These are phyloP conservation scores for Octopus sinensis DNA, from an alignment of 1,140 invertebrate species.

Conservation along the genomic window DNA sequence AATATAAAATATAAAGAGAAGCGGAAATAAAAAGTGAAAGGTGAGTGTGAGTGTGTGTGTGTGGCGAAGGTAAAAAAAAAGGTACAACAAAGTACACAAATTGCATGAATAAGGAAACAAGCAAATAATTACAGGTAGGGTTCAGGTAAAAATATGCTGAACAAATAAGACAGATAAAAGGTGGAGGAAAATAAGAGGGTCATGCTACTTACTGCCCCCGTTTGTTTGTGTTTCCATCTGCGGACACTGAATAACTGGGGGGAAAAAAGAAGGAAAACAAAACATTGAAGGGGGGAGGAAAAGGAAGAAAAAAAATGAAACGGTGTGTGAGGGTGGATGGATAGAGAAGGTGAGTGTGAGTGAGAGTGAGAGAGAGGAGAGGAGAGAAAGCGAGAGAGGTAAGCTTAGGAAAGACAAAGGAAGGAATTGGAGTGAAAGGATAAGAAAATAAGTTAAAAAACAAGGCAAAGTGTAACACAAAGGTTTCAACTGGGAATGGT, in stretches of 20 bases:
- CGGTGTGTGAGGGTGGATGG: neutral
- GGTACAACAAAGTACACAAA: too few relatives aligned
- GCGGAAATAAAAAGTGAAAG: too few relatives aligned
- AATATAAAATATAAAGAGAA: too few relatives aligned
- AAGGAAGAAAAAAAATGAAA: neutral
- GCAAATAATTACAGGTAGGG: too few relatives aligned
- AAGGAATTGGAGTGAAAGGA: neutral
- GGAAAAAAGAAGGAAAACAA: slow-evolving; percentile 30
- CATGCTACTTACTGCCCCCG: slow-evolving; percentile 51
- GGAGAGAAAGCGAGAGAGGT: neutral
- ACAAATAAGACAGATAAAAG: too few relatives aligned
- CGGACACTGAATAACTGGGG: slow-evolving; percentile 50
- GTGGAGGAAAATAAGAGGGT: neutral
- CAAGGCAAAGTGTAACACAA: too few relatives aligned
- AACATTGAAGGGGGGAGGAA: neutral
- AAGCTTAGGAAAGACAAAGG: neutral
- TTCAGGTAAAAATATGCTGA: too few relatives aligned
- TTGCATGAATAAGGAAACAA: too few relatives aligned
- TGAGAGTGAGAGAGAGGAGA: neutral
- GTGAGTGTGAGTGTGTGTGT: too few relatives aligned
- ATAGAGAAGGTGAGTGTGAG: too few relatives aligned
- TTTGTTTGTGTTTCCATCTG: slow-evolving; percentile 51
- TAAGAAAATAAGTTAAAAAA: neutral
- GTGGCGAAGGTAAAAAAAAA: too few relatives aligned
- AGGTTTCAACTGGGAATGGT: too few relatives aligned